Evolutionary conservation across 2,888 invertebrate genomes (phyloP).

Genomic region (Pyrrhosoma nymphula): DNA sequence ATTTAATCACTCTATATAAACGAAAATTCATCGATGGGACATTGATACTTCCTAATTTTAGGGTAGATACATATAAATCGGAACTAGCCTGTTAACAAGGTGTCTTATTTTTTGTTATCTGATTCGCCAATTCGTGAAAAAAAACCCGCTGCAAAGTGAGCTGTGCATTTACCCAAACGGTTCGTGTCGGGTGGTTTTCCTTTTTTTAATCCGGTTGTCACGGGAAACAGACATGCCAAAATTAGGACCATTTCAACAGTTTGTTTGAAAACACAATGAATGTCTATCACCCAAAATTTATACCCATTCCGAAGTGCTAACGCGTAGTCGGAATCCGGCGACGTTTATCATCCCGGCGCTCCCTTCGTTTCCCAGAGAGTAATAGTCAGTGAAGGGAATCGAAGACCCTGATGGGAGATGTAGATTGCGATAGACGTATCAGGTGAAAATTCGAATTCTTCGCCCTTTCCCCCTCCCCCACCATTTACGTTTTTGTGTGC

Average conservation of each 20-base stretch:
- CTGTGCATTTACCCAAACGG: slow-evolving; percentile 11
- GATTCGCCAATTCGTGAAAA: background rate
- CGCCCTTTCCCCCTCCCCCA: background rate
- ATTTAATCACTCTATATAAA: background rate
- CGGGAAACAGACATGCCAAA: background rate
- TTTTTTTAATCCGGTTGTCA: background rate
- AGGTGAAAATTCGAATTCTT: slow-evolving; percentile 40
- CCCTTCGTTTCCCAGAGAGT: background rate
- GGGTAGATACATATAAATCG: background rate
- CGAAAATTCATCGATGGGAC: background rate
- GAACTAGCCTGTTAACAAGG: slow-evolving; percentile 3
- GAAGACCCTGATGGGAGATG: slow-evolving; percentile 30
- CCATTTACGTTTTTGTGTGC: background rate
- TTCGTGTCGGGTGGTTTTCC: background rate
- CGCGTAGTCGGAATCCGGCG: slow-evolving; percentile 13
- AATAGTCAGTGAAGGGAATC: background rate
- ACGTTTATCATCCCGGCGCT: slow-evolving; percentile 5
- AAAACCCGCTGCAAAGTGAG: background rate
- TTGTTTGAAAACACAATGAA: slow-evolving; percentile 26
- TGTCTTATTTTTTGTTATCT: slow-evolving; percentile 2
- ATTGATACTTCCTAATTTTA: background rate
- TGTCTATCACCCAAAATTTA: slow-evolving; percentile 7
- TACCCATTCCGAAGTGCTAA: background rate
- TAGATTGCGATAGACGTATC: slow-evolving; percentile 44
- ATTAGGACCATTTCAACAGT: slow-evolving; percentile 44